Evolutionary conservation across 1,140 invertebrate species (phyloP), one percentile per base, ranked within the genome.

Genomic region (Pararge aegeria): DNA sequence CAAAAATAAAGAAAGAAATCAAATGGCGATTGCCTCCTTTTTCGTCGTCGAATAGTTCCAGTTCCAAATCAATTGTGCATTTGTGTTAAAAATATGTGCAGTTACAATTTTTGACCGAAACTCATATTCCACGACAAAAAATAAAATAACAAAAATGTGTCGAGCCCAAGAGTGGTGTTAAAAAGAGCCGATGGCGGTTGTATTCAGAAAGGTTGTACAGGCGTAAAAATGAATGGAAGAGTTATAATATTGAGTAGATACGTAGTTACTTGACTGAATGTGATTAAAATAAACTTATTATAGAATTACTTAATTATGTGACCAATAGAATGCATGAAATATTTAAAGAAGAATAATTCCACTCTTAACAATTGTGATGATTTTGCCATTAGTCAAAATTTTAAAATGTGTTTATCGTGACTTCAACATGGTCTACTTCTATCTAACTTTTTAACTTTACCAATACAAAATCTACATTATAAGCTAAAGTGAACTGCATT

Each of bases 381-480:
- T 81, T 85, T 88, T 88, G 85, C 85, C 85, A 88, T 85, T 87
- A 88, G 85, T 88, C 75, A 85, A 88, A 87, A 87, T 72, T 80
- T 81, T 61, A 70, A 75, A 73, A 78, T 59, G 68, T 81, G 64
- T 72, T 59, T 50, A 68, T 50, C 60, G 53, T 63, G 61, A 73
- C 30, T 71, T 59, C 20, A 74, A 67, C 57, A 68, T 58, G 70
- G 49, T 73, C 80, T 83, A 87, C 80, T 63, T 83, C 80, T 66
- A 20, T 70, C 60, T 63, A 75, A 66, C 60, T 20, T 76, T 64
- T 75, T 70, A 70, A 57, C 64, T 67, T 57, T 66, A 62, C 30
- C 21, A 69, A 49, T 65, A 62, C 42, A 66, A 49, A 63, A 72
- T 69, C 38, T 63, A 71, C 73, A 67, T 75, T 69, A 75, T 71